Evolutionary conservation across 1,140 invertebrate species (phyloP), one percentile per base, ranked within the genome.

Genomic region (Globodera rostochiensis): DNA sequence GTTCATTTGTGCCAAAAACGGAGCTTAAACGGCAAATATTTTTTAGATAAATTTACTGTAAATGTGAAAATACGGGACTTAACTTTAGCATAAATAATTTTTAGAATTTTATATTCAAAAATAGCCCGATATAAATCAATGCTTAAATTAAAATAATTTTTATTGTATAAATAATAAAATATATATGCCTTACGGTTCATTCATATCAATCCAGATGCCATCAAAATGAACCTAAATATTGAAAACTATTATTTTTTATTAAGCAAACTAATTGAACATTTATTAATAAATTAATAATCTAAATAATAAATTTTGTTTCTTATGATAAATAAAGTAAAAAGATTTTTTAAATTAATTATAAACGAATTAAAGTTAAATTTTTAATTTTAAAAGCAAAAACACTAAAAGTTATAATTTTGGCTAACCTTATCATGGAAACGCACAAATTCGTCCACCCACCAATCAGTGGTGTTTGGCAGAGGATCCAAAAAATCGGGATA

Each of bases 401-500:
- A 36, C 36, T 36, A 36, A 36, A 36, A 36, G 2, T 36, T 36
- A 36, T 36, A 36, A 36, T 45, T 77, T 77, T 53, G 3, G 75
- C 47, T 73, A 80, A 83, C 82, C 25, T 77, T 19, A 8, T 77
- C 36, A 46, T 76, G 82, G 66, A 73, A 85, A 75, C 46, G 76
- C 49, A 50, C 60, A 82, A 84, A 85, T 64, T 86, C 84, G 25
- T 88, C 69, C 25, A 70, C 70, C 85, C 85, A 86, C 85, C 85
- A 88, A 7, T 80, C 69, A 15, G 79, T 47, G 15, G 86, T 83
- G 0, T 78, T 80, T 6, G n/a, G 36, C 53, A 81, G 60, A 1
- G 73, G n/a, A 73, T 91, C 85, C 11, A 87, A 88, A 77, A 89
- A 91, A 79, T 91, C 90, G 6, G 89, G 88, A 69, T 60, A 83